Conservation (phyloP, 2,113 vertebrate genomes). For the Mystacornis crossleyi region DNA sequence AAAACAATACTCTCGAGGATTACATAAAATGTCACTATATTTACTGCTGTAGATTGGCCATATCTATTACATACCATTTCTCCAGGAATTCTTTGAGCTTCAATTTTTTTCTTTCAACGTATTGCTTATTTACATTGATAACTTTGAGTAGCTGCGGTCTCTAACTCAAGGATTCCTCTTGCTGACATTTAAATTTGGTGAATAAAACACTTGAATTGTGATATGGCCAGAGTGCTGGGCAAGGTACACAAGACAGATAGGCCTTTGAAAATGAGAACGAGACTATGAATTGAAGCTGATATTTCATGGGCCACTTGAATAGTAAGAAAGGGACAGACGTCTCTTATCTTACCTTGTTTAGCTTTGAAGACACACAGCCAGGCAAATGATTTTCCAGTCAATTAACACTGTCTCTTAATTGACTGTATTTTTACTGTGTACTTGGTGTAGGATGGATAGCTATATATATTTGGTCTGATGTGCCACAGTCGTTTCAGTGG, state of each 20-base stretch:
- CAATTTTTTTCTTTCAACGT: neutral
- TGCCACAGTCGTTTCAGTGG: neutral
- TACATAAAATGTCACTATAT: neutral
- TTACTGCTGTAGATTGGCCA: neutral
- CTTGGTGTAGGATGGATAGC: neutral
- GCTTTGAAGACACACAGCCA: neutral
- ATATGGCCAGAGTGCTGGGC: neutral
- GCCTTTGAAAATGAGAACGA: neutral
- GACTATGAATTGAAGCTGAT: neutral
- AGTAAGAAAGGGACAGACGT: neutral
- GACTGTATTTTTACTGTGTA: neutral
- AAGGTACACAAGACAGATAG: neutral
- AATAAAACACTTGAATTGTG: neutral
- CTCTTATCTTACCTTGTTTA: neutral
- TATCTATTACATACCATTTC: neutral
- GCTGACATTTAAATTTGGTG: neutral
- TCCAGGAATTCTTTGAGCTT: neutral
- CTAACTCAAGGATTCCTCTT: neutral
- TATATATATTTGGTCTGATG: neutral
- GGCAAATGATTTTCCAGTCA: conserved; percentile 2
- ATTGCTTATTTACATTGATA: neutral
- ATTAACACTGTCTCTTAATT: conserved; percentile 28
- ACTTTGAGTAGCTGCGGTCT: neutral
- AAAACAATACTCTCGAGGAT: neutral
- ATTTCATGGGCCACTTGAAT: neutral